Conservation (phyloP, 2,797 vertebrate genomes). For the Botia almorhae region DNA sequence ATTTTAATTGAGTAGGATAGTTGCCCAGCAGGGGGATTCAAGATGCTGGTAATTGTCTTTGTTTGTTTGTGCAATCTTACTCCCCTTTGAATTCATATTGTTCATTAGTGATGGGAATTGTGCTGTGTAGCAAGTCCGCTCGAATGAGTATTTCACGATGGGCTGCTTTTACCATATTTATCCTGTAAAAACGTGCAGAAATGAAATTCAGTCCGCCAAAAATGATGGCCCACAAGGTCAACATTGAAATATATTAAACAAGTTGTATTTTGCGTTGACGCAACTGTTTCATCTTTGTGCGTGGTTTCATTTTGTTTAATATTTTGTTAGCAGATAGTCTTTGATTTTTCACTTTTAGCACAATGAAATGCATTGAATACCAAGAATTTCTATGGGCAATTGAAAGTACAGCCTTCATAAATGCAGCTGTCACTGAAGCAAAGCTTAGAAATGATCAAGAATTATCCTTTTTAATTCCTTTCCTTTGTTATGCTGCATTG, state of each 20-base stretch:
- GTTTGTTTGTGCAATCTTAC: constrained; percentile 48
- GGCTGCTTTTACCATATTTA: constrained; percentile 2
- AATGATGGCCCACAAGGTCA: constrained; percentile 39
- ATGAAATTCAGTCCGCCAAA: constrained; percentile 14
- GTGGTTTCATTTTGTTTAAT: not conserved
- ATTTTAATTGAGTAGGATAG: constrained; percentile 59
- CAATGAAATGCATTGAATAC: constrained; percentile 2
- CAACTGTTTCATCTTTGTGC: not conserved
- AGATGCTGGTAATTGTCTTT: constrained; percentile 52
- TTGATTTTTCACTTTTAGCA: constrained; percentile 23
- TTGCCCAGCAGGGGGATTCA: constrained; percentile 51
- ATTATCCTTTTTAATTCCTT: constrained; percentile 31
- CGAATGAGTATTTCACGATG: constrained; percentile 51
- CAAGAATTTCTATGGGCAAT: constrained; percentile 22
- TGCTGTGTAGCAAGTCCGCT: constrained; percentile 6
- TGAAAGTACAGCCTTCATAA: constrained; percentile 39
- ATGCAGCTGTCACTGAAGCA: constrained; percentile 20
- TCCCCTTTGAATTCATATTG: constrained; percentile 40
- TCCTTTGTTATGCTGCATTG: constrained; percentile 47
- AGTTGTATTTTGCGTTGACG: not conserved
- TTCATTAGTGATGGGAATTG: constrained; percentile 50
- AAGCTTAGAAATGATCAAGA: constrained; percentile 43
- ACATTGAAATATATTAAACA: constrained; percentile 34
- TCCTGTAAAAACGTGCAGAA: constrained; percentile 16
- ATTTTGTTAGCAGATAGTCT: constrained; percentile 1